A percentile compares a stretch with the other conserved stretches of the same genome.
These are phyloP conservation scores for Macropus fuliginosus DNA, from an alignment of 2,797 vertebrate species.

Conservation along the genomic window DNA sequence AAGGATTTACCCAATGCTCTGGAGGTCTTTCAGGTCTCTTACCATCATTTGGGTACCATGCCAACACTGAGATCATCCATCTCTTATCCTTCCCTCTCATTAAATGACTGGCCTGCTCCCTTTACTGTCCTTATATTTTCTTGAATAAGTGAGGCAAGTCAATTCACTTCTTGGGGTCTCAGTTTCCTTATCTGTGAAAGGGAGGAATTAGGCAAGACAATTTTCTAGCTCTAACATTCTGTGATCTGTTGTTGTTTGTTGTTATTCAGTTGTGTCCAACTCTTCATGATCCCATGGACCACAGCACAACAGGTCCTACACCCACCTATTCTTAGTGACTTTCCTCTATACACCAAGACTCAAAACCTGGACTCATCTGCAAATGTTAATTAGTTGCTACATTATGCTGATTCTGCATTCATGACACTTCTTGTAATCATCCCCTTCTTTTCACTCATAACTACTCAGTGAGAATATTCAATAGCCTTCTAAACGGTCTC, in stretches of 20 bases:
- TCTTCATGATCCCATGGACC: neutral
- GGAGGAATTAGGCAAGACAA: neutral
- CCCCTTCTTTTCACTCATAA: neutral
- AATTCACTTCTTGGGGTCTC: neutral
- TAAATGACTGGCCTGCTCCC: neutral
- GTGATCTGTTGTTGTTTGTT: neutral
- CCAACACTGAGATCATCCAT: neutral
- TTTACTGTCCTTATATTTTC: neutral
- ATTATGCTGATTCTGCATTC: neutral
- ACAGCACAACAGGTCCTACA: neutral
- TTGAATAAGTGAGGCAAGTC: neutral
- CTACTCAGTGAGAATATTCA: neutral
- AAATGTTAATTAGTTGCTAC: neutral
- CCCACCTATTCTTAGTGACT: neutral
- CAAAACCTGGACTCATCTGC: neutral
- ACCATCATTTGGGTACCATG: neutral
- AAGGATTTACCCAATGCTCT: neutral
- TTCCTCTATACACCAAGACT: neutral
- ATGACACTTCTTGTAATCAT: neutral
- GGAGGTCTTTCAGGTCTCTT: neutral
- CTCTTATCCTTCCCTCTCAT: neutral
- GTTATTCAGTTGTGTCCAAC: neutral
- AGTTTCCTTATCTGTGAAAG: constrained; percentile 8
- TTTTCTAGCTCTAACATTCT: neutral
- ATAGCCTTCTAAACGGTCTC: neutral